Percentiles rank a stretch among this genome's conserved stretches.
phyloP scores from a whole-genome alignment of 2,888 invertebrate species.

The Heliconius cydno region DNA sequence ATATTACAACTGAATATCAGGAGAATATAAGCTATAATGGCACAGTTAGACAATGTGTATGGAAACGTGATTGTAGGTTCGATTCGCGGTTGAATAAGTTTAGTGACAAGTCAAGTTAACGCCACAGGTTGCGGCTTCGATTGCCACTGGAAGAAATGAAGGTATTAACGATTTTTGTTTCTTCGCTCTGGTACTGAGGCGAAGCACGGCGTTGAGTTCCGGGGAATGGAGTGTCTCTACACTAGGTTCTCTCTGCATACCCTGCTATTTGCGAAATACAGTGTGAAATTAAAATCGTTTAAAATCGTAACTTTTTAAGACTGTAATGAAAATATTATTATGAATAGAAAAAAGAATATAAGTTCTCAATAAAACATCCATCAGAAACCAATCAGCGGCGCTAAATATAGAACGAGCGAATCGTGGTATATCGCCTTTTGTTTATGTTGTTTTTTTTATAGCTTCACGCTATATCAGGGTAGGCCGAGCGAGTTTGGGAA shows the following conservation, averaged over 20 bases:
- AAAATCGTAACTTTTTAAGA: background rate
- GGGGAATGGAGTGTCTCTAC: too few relatives aligned
- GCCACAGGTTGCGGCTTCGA: too few relatives aligned
- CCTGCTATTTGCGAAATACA: too few relatives aligned
- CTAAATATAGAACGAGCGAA: constrained; percentile 25
- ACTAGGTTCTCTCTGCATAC: too few relatives aligned
- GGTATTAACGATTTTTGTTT: background rate
- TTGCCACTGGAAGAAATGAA: background rate
- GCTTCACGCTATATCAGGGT: background rate
- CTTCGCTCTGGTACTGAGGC: too few relatives aligned
- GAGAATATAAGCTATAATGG: background rate
- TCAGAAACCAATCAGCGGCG: constrained; percentile 34
- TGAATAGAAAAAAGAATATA: background rate
- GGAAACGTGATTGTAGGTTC: background rate
- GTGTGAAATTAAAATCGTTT: background rate
- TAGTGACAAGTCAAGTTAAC: too few relatives aligned
- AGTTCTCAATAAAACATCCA: constrained; percentile 25
- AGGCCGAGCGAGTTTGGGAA: background rate
- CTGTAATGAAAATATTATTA: constrained; percentile 2
- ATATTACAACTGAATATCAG: background rate
- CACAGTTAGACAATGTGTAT: background rate
- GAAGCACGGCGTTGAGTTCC: too few relatives aligned
- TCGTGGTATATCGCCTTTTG: constrained; percentile 1
- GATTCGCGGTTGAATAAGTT: background rate
- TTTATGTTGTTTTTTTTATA: background rate